A percentile compares a stretch with the other conserved stretches of the same genome.
phyloP scores from a whole-genome alignment of 2,797 vertebrate species.

The Protosalanx chinensis region DNA sequence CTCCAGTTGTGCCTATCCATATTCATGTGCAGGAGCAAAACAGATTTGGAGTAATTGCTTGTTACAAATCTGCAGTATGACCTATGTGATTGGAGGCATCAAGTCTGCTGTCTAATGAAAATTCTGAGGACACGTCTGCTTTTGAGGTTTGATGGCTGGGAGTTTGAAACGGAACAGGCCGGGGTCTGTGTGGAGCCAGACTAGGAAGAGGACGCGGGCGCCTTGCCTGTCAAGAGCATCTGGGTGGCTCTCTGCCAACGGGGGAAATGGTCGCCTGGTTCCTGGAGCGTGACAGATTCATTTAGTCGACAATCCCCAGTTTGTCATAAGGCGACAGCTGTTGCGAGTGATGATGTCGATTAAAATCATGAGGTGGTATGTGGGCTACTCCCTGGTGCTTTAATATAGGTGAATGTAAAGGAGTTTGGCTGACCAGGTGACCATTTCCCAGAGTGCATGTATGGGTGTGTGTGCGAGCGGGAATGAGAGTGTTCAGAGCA shows the following conservation, averaged over 20 bases:
- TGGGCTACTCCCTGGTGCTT: not conserved
- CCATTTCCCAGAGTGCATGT: slow-evolving; percentile 17
- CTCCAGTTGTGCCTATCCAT: slow-evolving; percentile 4
- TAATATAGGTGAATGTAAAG: not conserved
- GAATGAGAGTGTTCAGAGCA: not conserved
- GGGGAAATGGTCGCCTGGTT: slow-evolving; percentile 29
- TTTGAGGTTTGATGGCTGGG: not conserved
- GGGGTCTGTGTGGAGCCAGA: not conserved
- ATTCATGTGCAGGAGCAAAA: slow-evolving; percentile 10
- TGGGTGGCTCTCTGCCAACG: slow-evolving; percentile 11
- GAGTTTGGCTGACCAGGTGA: slow-evolving; percentile 13
- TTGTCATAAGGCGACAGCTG: not conserved
- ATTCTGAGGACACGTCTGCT: not conserved
- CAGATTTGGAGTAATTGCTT: slow-evolving; percentile 8
- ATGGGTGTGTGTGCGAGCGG: not conserved
- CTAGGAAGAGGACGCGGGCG: not conserved
- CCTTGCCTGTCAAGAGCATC: slow-evolving; percentile 15
- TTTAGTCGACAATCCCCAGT: not conserved
- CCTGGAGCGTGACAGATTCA: slow-evolving; percentile 1
- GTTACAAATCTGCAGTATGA: slow-evolving; percentile 13
- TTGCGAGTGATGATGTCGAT: not conserved
- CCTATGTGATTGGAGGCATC: not conserved
- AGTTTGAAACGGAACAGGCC: not conserved
- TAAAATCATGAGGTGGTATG: not conserved
- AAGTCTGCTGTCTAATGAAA: slow-evolving; percentile 7